phyloP scores from a whole-genome alignment of 2,888 invertebrate genomes.

The Shargacucullia verbasci region DNA sequence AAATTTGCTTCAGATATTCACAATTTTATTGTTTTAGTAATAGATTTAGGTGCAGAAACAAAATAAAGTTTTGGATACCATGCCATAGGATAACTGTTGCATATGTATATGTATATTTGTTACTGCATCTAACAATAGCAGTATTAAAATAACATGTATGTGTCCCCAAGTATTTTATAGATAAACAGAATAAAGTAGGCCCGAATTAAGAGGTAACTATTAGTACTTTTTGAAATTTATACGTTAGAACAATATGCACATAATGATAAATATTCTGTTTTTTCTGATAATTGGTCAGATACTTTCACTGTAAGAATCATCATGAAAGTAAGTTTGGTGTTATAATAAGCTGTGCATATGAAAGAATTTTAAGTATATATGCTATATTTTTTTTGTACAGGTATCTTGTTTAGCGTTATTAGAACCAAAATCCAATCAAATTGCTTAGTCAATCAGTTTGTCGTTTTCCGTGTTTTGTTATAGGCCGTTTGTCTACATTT shows the following conservation, averaged over 20 bases:
- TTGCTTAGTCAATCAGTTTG: conserved; percentile 32
- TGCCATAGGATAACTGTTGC: conserved; percentile 52
- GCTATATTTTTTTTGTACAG: conserved; percentile 48
- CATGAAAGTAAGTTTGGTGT: conserved; percentile 50
- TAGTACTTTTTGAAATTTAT: conserved; percentile 70
- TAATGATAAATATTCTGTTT: conserved; percentile 38
- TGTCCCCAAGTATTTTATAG: conserved; percentile 75
- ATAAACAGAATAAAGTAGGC: conserved; percentile 68
- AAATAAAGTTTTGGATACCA: conserved; percentile 43
- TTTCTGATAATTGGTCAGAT: conserved; percentile 25
- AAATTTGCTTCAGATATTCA: conserved; percentile 59
- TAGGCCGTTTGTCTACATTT: conserved; percentile 57
- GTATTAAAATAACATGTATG: conserved; percentile 75
- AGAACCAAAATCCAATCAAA: conserved; percentile 15
- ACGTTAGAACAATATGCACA: conserved; percentile 62
- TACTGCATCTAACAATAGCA: conserved; percentile 79
- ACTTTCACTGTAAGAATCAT: conserved; percentile 30
- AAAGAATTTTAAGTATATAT: conserved; percentile 39
- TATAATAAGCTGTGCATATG: conserved; percentile 48
- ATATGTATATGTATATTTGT: conserved; percentile 55
- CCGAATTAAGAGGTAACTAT: conserved; percentile 63
- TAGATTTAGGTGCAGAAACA: conserved; percentile 70
- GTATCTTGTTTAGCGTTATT: conserved; percentile 43
- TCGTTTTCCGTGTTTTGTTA: conserved; percentile 49
- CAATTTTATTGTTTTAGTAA: conserved; percentile 64